Evolutionary conservation across 2,113 vertebrate genomes (phyloP).

Genomic region (Tapirus terrestris): DNA sequence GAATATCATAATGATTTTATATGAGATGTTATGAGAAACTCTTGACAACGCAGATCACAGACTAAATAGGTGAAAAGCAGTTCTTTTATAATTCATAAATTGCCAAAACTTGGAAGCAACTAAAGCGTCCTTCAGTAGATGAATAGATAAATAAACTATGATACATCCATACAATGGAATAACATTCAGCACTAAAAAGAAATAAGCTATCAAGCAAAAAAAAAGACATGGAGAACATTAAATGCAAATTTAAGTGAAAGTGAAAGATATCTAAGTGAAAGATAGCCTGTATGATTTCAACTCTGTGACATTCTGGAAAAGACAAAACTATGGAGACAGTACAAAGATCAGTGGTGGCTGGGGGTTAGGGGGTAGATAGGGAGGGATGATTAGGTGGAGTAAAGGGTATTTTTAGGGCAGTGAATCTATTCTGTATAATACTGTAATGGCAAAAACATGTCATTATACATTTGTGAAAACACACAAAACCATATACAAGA

Average conservation of each 20-base stretch:
- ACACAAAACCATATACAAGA: background rate
- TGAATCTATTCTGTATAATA: background rate
- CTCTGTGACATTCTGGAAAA: background rate
- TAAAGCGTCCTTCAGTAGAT: background rate
- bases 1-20: background rate
- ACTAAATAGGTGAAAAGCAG: background rate
- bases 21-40: background rate
- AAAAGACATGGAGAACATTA: background rate
- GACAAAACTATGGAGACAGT: background rate
- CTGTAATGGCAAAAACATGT: background rate
- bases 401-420: background rate
- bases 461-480: background rate
- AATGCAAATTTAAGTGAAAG: background rate
- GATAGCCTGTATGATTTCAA: background rate
- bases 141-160: background rate
- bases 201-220: background rate
- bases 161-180: background rate
- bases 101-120: background rate
- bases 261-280: background rate
- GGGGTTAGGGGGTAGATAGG: rapidly evolving
- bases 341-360: background rate
- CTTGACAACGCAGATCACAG: background rate
- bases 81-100: background rate
- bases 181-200: background rate
- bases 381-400: background rate